A percentile compares a stretch with the other conserved stretches of the same genome.
Evolutionary conservation across 2,797 vertebrate species (phyloP).

Genomic region (Myotis myotis): DNA sequence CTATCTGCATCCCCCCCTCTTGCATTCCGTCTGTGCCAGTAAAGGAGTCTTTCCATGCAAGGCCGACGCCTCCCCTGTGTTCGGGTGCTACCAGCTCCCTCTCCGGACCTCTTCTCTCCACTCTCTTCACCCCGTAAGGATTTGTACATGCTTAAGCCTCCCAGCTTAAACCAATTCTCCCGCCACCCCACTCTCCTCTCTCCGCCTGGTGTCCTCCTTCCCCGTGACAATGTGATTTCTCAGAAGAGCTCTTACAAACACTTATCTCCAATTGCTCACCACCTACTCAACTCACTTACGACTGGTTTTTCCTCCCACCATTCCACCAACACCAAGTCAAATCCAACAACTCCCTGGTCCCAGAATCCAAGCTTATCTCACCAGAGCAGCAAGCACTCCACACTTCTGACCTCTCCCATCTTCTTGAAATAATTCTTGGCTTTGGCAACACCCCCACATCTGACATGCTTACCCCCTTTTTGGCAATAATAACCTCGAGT

Average conservation of each 20-base stretch:
- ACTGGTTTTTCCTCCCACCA: no score
- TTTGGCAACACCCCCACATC: not conserved
- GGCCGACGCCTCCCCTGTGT: not conserved
- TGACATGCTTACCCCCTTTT: not conserved
- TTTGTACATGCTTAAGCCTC: not conserved
- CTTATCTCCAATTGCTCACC: not conserved
- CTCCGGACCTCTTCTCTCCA: not conserved
- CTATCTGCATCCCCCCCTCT: not conserved
- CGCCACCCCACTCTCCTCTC: not conserved
- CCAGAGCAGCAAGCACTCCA: not conserved
- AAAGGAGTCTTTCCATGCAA: not conserved
- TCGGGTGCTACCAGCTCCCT: not conserved
- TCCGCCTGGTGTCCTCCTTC: no score
- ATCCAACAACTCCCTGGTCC: no score
- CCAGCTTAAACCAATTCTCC: not conserved
- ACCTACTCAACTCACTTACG: not conserved
- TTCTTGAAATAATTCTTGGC: not conserved
- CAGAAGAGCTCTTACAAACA: not conserved
- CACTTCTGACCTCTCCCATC: not conserved
- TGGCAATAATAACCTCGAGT: not conserved
- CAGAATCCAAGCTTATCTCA: not conserved
- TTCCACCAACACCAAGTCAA: no score
- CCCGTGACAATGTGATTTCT: not conserved
- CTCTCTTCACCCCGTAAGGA: not conserved
- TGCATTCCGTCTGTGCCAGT: accelerated